These are phyloP conservation scores for Pterocles gutturalis DNA, from an alignment of 2,113 vertebrate genomes.

Conservation along the genomic window DNA sequence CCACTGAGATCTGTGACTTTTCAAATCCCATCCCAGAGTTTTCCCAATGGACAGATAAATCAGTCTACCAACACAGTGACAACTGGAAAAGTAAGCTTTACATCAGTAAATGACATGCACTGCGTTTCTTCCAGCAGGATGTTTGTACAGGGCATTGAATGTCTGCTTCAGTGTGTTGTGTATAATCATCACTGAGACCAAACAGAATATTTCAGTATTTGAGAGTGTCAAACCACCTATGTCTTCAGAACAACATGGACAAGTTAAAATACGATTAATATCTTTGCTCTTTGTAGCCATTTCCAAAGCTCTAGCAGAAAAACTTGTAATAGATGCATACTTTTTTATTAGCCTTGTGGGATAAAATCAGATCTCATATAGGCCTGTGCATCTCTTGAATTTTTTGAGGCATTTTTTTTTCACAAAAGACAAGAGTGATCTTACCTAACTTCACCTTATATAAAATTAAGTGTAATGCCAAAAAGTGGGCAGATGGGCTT, in stretches of 20 bases:
- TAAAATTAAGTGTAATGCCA: background rate
- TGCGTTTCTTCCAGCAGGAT: background rate
- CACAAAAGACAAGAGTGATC: background rate
- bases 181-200: background rate
- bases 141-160: background rate
- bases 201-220: background rate
- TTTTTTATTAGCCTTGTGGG: background rate
- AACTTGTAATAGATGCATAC: background rate
- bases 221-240: background rate
- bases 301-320: background rate
- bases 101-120: background rate
- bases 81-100: background rate
- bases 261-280: background rate
- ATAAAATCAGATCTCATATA: background rate
- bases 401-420: background rate
- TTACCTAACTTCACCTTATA: background rate
- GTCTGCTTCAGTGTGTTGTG: background rate
- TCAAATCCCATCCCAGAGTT: background rate
- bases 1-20: background rate
- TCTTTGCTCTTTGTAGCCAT: background rate
- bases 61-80: background rate
- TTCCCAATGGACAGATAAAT: background rate
- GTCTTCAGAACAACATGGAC: background rate
- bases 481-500: background rate
- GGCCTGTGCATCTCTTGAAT: background rate